Percentiles rank a stretch among this genome's conserved stretches.
Conservation (phyloP, 2,888 invertebrate species). For the Pachymerium ferrugineum region DNA sequence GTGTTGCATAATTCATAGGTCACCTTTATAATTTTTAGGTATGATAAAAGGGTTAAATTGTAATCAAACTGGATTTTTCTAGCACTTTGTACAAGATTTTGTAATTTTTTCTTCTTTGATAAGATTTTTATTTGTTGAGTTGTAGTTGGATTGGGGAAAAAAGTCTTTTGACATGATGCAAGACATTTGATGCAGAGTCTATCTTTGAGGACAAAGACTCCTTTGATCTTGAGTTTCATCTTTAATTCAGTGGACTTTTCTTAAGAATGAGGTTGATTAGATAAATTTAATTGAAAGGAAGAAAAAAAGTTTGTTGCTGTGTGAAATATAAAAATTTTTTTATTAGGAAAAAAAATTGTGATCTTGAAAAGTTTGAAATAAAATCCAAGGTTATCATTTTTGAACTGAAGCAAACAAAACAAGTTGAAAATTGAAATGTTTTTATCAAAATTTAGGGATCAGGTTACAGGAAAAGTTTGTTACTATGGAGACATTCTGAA, state of each 20-base stretch:
- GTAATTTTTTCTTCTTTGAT: not conserved
- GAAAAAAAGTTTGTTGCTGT: not conserved
- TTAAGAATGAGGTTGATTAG: not conserved
- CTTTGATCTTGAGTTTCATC: conserved; percentile 22
- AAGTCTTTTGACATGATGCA: not conserved
- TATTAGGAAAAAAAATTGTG: not conserved
- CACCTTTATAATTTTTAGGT: no score
- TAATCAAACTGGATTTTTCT: no score
- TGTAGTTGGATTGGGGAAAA: not conserved
- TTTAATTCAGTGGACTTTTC: conserved; percentile 11
- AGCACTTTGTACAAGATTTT: no score
- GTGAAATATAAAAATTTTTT: not conserved
- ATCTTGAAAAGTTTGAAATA: conserved; percentile 18
- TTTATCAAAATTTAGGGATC: conserved; percentile 9
- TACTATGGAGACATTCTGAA: not conserved
- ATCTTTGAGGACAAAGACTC: conserved; percentile 6
- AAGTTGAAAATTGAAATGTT: conserved; percentile 21
- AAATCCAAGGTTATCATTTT: conserved; percentile 23
- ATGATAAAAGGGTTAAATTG: no score
- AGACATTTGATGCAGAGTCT: not conserved
- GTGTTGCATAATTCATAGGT: no score
- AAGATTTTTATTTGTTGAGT: no score
- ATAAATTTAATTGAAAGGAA: not conserved
- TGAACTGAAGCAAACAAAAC: conserved; percentile 16
- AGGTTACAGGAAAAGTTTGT: not conserved